A percentile compares a stretch with the other conserved stretches of the same genome.
phyloP scores from a whole-genome alignment of 2,888 invertebrate genomes.

The Eristalis pertinax region DNA sequence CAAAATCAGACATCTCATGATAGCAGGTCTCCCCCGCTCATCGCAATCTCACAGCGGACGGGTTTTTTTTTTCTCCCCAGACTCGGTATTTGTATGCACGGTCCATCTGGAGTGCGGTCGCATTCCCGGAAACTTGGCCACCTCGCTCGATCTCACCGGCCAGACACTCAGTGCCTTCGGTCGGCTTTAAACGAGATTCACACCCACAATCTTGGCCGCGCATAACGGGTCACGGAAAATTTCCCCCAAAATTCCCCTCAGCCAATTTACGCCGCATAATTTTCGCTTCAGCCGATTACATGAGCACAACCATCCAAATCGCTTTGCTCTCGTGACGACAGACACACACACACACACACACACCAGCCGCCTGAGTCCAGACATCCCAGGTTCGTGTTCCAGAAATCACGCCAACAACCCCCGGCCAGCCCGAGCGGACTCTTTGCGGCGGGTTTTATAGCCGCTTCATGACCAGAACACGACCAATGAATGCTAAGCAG shows the following conservation, averaged over 20 bases:
- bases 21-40: no score
- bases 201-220: conserved; percentile 10
- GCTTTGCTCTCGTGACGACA: neutral
- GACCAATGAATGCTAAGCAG: conserved; percentile 62
- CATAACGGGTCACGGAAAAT: conserved; percentile 37
- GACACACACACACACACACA: neutral
- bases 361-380: neutral
- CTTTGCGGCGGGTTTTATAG: conserved; percentile 30
- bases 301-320: conserved; percentile 4
- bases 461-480: conserved; percentile 61
- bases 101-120: neutral
- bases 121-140: neutral
- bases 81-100: neutral
- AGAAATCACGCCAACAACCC: conserved; percentile 41
- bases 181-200: neutral
- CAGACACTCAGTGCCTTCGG: neutral
- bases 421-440: conserved; percentile 21
- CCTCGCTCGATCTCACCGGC: no score
- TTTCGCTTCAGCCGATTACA: conserved; percentile 54
- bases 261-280: conserved; percentile 52
- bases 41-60: no score
- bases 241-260: conserved; percentile 20
- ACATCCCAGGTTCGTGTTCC: conserved; percentile 66
- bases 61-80: neutral
- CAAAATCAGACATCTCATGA: no score